Evolutionary conservation across 2,113 vertebrate genomes (phyloP), one percentile per base, ranked within the genome.

Genomic region (Oceanodroma tethys): DNA sequence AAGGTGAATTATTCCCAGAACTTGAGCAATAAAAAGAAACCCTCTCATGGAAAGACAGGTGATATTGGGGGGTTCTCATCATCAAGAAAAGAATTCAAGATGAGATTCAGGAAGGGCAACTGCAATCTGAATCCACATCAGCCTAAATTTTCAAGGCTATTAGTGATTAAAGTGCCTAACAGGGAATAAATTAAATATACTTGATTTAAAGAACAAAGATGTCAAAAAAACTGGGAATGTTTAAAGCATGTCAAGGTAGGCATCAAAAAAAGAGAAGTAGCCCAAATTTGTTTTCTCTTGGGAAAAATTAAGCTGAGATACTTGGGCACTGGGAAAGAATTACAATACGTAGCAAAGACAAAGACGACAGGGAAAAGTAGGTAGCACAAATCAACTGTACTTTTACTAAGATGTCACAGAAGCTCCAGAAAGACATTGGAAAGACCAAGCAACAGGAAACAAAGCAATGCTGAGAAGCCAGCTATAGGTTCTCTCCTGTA

Each of bases 271-370:
- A 48, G 19, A 20, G 2, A 22, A 63, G 7, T 23, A 65, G 5
- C 30, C 53, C 19, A 86, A 86, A 68, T 36, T 56, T 52, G 30
- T 16, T 27, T 90, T 43, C 20, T 42, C 5, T 60, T 81, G 13
- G 40, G 40, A 74, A 76, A 60, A 56, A 56, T 58, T 71, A 59
- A 68, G 32, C 10, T 48, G 36, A 48, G 27, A 68, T 65, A 55
- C 10, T 52, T 58, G 17, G 16, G 16, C 27, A n/a, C 13, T 40
- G 16, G 27, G 13, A 79, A 79, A 55, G 10, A 62, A 67, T 27
- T 75, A 6, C 12, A 56, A 30, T 5, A 27, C 0, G 0, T 8
- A 27, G 10, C 11, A 3, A 80, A 82, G 22, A 48, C 13, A 59
- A 53, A 76, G 32, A 67, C 5, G 0, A 60, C 1, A 16, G 1